phyloP scores from a whole-genome alignment of 1,140 invertebrate genomes.

The Dreissena rostriformis region DNA sequence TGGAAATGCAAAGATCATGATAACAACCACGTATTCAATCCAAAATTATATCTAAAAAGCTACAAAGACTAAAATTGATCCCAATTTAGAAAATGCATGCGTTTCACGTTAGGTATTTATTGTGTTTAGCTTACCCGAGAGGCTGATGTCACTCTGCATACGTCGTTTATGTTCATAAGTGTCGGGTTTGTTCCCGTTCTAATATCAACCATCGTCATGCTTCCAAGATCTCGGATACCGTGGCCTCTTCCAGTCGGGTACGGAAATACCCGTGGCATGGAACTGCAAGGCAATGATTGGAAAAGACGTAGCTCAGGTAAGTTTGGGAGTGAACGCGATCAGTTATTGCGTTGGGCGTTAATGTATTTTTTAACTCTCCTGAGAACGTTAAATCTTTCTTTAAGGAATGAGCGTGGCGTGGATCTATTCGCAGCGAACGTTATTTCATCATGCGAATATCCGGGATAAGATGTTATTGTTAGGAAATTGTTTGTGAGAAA shows the following conservation, averaged over 20 bases:
- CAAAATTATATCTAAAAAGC: no score
- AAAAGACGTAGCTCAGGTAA: constrained; percentile 64
- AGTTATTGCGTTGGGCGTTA: neutral
- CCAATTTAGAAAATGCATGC: no score
- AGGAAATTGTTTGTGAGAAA: no score
- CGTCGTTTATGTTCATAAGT: constrained; percentile 75
- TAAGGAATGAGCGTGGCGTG: no score
- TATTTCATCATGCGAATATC: no score
- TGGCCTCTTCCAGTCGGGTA: constrained; percentile 73
- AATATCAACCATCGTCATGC: constrained; percentile 73
- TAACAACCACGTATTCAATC: no score
- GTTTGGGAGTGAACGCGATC: neutral
- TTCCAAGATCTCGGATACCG: constrained; percentile 70
- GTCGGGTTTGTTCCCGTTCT: constrained; percentile 72
- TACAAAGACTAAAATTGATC: no score
- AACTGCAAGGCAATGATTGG: constrained; percentile 27
- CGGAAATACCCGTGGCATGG: constrained; percentile 52
- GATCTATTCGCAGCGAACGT: no score
- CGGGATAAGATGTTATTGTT: no score
- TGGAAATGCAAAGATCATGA: no score
- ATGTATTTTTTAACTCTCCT: neutral
- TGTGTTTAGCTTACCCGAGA: constrained; percentile 61
- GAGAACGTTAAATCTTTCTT: neutral
- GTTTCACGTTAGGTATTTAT: no score
- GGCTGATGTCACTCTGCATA: constrained; percentile 67